Evolutionary conservation across 2,113 vertebrate species (phyloP).

Genomic region (Camarhynchus parvulus): DNA sequence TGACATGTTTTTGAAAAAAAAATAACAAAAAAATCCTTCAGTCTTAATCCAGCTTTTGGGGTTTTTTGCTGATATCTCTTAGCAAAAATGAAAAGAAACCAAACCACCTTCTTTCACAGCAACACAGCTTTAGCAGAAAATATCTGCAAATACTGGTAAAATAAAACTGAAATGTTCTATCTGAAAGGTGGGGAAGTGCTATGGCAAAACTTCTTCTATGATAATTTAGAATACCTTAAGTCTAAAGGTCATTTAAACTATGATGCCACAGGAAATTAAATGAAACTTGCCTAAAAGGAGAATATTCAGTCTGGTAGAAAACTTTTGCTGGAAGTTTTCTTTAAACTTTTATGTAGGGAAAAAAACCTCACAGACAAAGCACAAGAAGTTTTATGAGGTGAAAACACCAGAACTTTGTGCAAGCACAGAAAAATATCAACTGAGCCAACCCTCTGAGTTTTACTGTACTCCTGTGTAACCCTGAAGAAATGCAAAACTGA

Average conservation of each 20-base stretch:
- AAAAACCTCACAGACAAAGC: not conserved
- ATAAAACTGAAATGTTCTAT: not conserved
- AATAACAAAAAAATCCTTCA: not conserved
- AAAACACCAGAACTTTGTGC: not conserved
- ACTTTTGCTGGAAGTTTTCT: not conserved
- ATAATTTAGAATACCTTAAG: not conserved
- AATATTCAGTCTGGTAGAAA: not conserved
- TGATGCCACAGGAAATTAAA: not conserved
- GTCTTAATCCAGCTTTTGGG: not conserved
- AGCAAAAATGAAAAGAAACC: not conserved
- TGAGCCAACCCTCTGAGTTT: not conserved
- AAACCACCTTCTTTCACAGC: rapidly evolving
- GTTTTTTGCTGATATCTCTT: not conserved
- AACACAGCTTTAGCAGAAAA: not conserved
- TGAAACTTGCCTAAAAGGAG: not conserved
- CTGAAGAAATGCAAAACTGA: conserved; percentile 18
- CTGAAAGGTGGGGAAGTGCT: not conserved
- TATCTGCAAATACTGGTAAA: not conserved
- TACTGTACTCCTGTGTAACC: not conserved
- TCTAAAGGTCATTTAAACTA: not conserved
- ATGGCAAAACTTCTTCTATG: not conserved
- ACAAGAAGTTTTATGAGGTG: not conserved
- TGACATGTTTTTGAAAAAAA: not conserved
- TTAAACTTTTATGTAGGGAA: not conserved
- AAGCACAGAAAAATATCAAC: not conserved